Conservation (phyloP, 2,113 vertebrate genomes). For the Mormyrus iriodes region DNA sequence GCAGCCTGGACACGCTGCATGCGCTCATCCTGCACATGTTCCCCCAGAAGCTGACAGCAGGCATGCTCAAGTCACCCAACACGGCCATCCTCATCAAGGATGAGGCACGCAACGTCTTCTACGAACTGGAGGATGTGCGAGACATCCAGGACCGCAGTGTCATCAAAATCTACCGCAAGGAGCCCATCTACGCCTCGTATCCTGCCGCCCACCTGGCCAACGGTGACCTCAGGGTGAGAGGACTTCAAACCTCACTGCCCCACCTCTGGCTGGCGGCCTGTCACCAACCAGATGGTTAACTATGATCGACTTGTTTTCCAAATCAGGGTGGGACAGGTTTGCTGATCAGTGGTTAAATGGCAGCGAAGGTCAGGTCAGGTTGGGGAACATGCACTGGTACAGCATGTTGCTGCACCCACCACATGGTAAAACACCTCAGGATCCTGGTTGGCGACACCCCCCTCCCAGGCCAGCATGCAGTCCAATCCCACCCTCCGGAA, state of each 20-base stretch:
- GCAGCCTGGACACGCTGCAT: conserved; percentile 92
- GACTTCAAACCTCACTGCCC: too few relatives aligned
- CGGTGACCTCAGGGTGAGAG: conserved; percentile 85
- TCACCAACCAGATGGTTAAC: neutral
- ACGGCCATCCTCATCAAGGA: conserved; percentile 97
- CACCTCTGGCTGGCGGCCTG: too few relatives aligned
- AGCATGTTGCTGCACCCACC: too few relatives aligned
- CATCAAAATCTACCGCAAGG: conserved; percentile 95
- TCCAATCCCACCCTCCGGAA: too few relatives aligned
- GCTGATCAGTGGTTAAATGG: neutral
- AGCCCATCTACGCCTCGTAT: conserved; percentile 84
- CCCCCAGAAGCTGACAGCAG: conserved; percentile 96
- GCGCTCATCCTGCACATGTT: conserved; percentile 98
- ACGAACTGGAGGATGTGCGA: conserved; percentile 90
- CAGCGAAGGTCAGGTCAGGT: too few relatives aligned
- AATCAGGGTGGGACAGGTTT: neutral
- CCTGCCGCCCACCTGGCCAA: conserved; percentile 84
- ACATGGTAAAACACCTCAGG: too few relatives aligned
- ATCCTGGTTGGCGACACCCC: too few relatives aligned
- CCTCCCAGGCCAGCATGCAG: too few relatives aligned
- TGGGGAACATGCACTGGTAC: too few relatives aligned
- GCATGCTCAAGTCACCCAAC: conserved; percentile 88
- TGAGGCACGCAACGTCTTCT: conserved; percentile 91
- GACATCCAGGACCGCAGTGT: conserved; percentile 95
- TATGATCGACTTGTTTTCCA: neutral